Evolutionary conservation across 92 coral and sea anemone genomes (phyloP).

Genomic region (Palythoa grandiflora): DNA sequence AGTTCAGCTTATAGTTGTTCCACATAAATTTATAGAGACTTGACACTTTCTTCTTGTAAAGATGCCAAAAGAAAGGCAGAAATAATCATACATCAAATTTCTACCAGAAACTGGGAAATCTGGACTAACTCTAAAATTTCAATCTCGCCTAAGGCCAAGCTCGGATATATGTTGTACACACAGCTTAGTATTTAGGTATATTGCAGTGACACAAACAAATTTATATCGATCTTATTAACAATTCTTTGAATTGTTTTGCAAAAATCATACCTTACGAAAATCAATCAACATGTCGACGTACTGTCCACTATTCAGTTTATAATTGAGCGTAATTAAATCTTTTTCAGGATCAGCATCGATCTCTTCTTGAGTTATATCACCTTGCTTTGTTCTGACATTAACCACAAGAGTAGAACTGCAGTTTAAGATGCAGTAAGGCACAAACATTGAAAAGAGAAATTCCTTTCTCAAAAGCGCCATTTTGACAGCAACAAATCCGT

Average conservation of each 20-base stretch:
- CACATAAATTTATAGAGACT: too few species aligned
- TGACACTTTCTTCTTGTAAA: too few species aligned
- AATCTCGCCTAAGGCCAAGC: too few species aligned
- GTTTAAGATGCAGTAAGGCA: slow-evolving; percentile 47
- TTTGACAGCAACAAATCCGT: background rate
- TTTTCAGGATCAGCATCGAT: slow-evolving; percentile 85
- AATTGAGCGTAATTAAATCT: slow-evolving; percentile 79
- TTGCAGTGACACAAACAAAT: too few species aligned
- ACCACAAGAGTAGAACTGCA: slow-evolving; percentile 75
- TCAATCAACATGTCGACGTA: slow-evolving; percentile 78
- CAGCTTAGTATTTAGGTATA: too few species aligned
- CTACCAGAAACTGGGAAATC: too few species aligned
- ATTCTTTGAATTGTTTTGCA: too few species aligned
- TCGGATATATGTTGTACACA: too few species aligned
- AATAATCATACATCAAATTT: background rate
- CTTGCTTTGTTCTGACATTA: slow-evolving; percentile 86
- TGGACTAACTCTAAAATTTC: too few species aligned
- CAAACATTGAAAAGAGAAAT: background rate
- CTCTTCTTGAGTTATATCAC: slow-evolving; percentile 81
- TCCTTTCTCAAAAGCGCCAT: slow-evolving; percentile 43
- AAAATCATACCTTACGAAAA: slow-evolving; percentile 78
- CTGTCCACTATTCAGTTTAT: slow-evolving; percentile 69
- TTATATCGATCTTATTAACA: too few species aligned
- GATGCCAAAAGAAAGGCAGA: too few species aligned
- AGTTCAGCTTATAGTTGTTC: background rate